A percentile compares a stretch with the other conserved stretches of the same genome.
Evolutionary conservation across 2,888 invertebrate genomes (phyloP).

Genomic region (Melanotus villosus): DNA sequence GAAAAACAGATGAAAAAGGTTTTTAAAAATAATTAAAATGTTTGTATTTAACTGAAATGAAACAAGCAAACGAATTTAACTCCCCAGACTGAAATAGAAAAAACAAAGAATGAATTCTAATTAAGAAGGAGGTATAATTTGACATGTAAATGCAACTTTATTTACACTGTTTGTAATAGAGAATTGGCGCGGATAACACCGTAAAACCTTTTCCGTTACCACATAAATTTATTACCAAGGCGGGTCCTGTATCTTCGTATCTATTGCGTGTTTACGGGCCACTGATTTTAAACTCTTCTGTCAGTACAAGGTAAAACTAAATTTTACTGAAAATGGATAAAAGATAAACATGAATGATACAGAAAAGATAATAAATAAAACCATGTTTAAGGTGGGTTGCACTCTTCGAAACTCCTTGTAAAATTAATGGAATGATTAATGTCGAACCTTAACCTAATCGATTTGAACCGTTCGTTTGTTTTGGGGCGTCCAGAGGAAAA

Average conservation of each 20-base stretch:
- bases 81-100: too few relatives aligned
- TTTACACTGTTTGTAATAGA: conserved; percentile 36
- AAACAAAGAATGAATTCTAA: conserved; percentile 11
- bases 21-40: too few relatives aligned
- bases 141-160: conserved; percentile 43
- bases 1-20: too few relatives aligned
- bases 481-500: too few relatives aligned
- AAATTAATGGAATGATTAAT: conserved; percentile 4
- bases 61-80: too few relatives aligned
- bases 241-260: conserved; percentile 46
- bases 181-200: conserved; percentile 16
- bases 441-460: neutral
- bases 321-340: conserved; percentile 34
- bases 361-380: conserved; percentile 29
- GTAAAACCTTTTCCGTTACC: conserved; percentile 39
- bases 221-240: conserved; percentile 42
- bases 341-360: conserved; percentile 39
- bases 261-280: conserved; percentile 48
- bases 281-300: conserved; percentile 47
- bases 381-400: conserved; percentile 4
- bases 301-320: conserved; percentile 41
- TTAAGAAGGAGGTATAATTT: conserved; percentile 40
- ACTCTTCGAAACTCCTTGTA: conserved; percentile 3
- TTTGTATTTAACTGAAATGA: too few relatives aligned
- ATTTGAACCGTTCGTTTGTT: too few relatives aligned